These are phyloP conservation scores for Parazoanthus darwini DNA, from an alignment of 92 coral and sea anemone genomes.

Conservation along the genomic window DNA sequence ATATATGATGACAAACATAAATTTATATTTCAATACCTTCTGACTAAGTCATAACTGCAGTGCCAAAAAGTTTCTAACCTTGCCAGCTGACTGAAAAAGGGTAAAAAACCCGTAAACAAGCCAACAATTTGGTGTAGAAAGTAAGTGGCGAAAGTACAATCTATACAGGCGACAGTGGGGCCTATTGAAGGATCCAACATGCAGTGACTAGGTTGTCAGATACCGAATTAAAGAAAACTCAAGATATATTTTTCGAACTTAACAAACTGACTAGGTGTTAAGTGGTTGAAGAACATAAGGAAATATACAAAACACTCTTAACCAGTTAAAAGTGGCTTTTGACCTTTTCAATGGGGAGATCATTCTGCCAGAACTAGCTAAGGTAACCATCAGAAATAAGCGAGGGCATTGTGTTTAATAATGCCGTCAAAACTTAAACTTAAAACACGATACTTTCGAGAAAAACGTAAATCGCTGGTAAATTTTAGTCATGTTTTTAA, in stretches of 20 bases:
- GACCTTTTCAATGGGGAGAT: background rate
- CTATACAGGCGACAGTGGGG: background rate
- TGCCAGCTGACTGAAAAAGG: background rate
- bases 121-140: background rate
- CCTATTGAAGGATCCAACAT: too few species aligned
- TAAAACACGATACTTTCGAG: background rate
- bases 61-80: too few species aligned
- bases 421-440: too few species aligned
- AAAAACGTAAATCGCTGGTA: background rate
- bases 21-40: too few species aligned
- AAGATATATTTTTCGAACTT: background rate
- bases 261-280: background rate
- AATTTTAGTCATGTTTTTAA: background rate
- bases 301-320: background rate
- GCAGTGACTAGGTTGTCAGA: too few species aligned
- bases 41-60: too few species aligned
- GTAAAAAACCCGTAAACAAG: background rate
- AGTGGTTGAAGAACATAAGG: background rate
- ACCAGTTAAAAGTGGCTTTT: constrained; percentile 1
- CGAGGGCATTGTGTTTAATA: too few species aligned
- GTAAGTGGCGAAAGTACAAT: background rate
- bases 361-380: background rate
- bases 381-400: background rate
- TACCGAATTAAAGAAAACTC: too few species aligned
- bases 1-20: too few species aligned